Conservation (phyloP, 2,797 vertebrate genomes). For the Mus minutoides region DNA sequence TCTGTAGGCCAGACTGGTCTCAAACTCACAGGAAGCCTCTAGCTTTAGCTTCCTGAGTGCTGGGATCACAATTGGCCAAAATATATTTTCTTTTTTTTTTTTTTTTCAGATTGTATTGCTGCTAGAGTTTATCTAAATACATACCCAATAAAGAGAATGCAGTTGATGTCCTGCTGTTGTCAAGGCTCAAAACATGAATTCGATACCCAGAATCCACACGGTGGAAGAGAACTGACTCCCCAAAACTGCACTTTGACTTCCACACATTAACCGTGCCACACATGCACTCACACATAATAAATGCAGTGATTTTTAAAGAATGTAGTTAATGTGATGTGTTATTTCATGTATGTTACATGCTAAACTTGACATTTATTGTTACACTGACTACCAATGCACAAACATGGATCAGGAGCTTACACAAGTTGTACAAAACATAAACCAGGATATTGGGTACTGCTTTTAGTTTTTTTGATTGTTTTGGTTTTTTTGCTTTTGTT, state of each 20-base stretch:
- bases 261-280: background rate
- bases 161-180: background rate
- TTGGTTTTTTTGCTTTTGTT: background rate
- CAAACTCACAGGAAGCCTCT: no score
- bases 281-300: background rate
- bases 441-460: background rate
- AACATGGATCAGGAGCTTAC: background rate
- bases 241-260: background rate
- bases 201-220: background rate
- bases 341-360: background rate
- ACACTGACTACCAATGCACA: conserved; percentile 10
- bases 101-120: background rate
- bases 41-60: background rate
- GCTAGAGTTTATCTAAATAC: background rate
- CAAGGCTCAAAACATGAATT: background rate
- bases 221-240: background rate
- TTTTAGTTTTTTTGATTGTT: background rate
- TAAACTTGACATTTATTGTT: background rate
- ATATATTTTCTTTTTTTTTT: background rate
- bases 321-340: background rate
- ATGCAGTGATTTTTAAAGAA: background rate
- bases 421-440: conserved; percentile 12
- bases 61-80: background rate
- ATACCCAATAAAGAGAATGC: background rate
- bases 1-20: background rate